A percentile compares a stretch with the other conserved stretches of the same genome.
Evolutionary conservation across 2,888 invertebrate genomes (phyloP).

Genomic region (Tillus elongatus): DNA sequence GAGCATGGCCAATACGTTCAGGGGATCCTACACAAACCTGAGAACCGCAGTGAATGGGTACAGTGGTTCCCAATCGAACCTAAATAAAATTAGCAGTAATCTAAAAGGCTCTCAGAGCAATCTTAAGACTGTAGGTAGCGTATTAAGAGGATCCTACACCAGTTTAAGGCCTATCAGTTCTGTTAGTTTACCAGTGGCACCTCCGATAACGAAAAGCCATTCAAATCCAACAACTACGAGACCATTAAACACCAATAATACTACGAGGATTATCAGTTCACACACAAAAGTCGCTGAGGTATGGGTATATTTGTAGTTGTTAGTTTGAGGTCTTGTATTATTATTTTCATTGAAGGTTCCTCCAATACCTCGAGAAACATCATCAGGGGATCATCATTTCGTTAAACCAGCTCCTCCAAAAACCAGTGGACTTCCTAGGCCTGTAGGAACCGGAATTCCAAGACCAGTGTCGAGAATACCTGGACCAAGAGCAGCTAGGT

Average conservation of each 20-base stretch:
- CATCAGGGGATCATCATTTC: conserved; percentile 18
- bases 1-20: conserved; percentile 7
- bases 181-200: conserved; percentile 30
- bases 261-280: neutral
- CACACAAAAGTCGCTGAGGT: neutral
- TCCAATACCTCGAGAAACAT: conserved; percentile 18
- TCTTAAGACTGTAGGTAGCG: conserved; percentile 31
- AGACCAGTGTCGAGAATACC: conserved; percentile 38
- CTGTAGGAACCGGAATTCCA: conserved; percentile 34
- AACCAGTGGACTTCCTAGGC: conserved; percentile 37
- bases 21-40: conserved; percentile 25
- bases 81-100: conserved; percentile 16
- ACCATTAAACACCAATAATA: conserved; percentile 3
- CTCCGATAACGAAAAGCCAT: conserved; percentile 21
- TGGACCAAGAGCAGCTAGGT: conserved; percentile 29
- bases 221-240: neutral
- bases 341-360: conserved; percentile 14
- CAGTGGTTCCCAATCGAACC: conserved; percentile 21
- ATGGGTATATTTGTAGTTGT: neutral
- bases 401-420: conserved; percentile 26
- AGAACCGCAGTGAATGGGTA: conserved; percentile 14
- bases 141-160: conserved; percentile 36
- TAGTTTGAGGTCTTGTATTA: neutral
- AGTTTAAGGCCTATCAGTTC: conserved; percentile 33
- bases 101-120: conserved; percentile 19